Conservation (phyloP, 2,797 vertebrate genomes). For the Eutrigla gurnardus region DNA sequence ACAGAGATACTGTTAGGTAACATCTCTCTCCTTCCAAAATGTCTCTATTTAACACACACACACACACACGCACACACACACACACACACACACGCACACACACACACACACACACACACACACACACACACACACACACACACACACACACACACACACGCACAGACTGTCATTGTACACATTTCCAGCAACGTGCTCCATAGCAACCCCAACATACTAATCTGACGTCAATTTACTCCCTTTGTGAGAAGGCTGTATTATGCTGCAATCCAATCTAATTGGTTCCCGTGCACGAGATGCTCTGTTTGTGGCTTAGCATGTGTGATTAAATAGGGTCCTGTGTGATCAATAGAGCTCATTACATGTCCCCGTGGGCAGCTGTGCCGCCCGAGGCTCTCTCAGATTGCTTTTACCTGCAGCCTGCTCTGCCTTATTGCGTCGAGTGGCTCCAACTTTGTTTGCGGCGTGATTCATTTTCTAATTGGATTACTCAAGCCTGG, state of each 20-base stretch:
- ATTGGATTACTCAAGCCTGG: constrained; percentile 55
- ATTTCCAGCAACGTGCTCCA: constrained; percentile 50
- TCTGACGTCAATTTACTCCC: constrained; percentile 49
- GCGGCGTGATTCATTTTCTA: constrained; percentile 59
- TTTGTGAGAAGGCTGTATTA: constrained; percentile 47
- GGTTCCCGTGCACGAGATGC: constrained; percentile 53
- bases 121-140: constrained; percentile 11
- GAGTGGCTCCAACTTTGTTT: constrained; percentile 65
- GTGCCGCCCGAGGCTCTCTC: constrained; percentile 52
- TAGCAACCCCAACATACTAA: constrained; percentile 54
- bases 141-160: constrained; percentile 10
- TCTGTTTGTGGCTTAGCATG: constrained; percentile 64
- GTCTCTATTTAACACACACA: constrained; percentile 45
- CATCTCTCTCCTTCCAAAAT: constrained; percentile 54
- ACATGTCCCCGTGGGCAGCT: constrained; percentile 69
- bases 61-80: constrained; percentile 3
- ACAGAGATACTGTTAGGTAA: constrained; percentile 61
- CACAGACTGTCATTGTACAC: constrained; percentile 41
- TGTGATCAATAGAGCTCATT: constrained; percentile 81
- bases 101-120: constrained; percentile 21
- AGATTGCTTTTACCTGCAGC: constrained; percentile 72
- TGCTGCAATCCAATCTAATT: constrained; percentile 47
- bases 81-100: constrained; percentile 5
- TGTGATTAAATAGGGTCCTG: constrained; percentile 76
- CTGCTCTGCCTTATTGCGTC: constrained; percentile 44